Conservation (phyloP, 2,113 vertebrate species). For the Mandrillus leucophaeus region DNA sequence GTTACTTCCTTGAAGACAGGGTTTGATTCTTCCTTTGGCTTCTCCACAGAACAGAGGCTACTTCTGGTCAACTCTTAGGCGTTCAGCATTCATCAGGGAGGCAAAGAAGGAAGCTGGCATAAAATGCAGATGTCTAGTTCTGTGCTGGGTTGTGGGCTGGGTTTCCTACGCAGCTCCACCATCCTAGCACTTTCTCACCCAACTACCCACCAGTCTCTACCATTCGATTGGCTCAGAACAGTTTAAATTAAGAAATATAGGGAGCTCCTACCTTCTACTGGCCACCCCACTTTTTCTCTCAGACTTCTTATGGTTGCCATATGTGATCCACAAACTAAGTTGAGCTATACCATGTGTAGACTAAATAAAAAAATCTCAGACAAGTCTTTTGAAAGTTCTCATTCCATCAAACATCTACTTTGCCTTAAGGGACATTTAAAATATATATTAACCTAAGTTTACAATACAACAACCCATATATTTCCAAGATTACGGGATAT, state of each 20-base stretch:
- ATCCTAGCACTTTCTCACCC: background rate
- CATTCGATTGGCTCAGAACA: background rate
- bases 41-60: background rate
- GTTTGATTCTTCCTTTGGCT: background rate
- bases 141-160: background rate
- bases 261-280: background rate
- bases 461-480: background rate
- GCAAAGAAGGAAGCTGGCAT: accelerated
- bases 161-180: background rate
- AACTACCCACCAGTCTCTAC: background rate
- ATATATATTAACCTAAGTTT: background rate
- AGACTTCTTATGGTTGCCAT: background rate
- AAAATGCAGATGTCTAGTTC: too few species aligned
- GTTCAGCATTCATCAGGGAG: accelerated
- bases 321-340: background rate
- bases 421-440: background rate
- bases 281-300: background rate
- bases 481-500: background rate
- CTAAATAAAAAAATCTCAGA: background rate
- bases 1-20: background rate
- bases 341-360: background rate
- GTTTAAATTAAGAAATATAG: background rate
- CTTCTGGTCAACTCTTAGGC: background rate
- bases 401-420: background rate
- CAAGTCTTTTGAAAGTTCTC: background rate